Conservation (phyloP, 2,888 invertebrate genomes). For the Neoaliturus tenellus region DNA sequence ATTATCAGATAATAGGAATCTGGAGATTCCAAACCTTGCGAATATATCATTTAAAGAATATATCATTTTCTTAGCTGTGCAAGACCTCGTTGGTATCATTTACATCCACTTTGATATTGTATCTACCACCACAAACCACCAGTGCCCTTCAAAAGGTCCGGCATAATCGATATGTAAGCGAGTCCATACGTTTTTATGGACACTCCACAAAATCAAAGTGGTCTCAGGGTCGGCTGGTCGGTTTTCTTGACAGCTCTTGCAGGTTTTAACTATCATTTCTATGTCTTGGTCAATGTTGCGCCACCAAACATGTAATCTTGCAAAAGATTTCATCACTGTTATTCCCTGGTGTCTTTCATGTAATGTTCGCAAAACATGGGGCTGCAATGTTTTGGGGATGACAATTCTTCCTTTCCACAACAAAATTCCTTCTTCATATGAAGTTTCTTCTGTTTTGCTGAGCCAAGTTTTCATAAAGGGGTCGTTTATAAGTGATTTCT, state of each 20-base stretch:
- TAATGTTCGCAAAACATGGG: conserved; percentile 27
- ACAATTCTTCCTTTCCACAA: conserved; percentile 53
- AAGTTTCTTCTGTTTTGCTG: not conserved
- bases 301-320: conserved; percentile 64
- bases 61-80: conserved; percentile 60
- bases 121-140: conserved; percentile 66
- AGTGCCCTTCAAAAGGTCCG: conserved; percentile 60
- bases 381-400: conserved; percentile 19
- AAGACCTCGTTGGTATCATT: conserved; percentile 61
- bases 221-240: conserved; percentile 60
- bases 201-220: conserved; percentile 62
- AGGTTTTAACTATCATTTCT: conserved; percentile 59
- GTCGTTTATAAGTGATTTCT: not conserved
- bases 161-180: conserved; percentile 65
- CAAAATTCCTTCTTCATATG: conserved; percentile 9
- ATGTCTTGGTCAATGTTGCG: conserved; percentile 60
- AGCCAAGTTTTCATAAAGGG: not conserved
- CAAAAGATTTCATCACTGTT: conserved; percentile 63
- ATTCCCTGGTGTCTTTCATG: conserved; percentile 62
- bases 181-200: conserved; percentile 62
- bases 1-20: conserved; percentile 60
- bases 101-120: conserved; percentile 66
- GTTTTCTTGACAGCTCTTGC: conserved; percentile 58
- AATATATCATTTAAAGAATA: conserved; percentile 60
- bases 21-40: conserved; percentile 59